These are phyloP conservation scores for Pyralis farinalis DNA, from an alignment of 2,888 invertebrate genomes.

Conservation along the genomic window DNA sequence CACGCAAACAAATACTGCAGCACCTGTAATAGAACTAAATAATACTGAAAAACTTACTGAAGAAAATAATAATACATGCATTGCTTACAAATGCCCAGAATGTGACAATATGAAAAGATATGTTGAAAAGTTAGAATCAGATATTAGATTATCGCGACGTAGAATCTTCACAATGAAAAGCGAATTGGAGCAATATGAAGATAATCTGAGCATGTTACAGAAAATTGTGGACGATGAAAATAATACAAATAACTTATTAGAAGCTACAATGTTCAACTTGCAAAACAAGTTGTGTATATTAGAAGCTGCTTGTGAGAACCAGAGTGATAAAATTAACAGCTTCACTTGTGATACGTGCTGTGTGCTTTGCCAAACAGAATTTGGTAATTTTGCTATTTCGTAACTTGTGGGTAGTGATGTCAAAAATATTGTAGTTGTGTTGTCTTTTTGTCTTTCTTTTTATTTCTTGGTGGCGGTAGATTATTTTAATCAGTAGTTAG, in stretches of 20 bases:
- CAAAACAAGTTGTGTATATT: constrained; percentile 39
- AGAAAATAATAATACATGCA: constrained; percentile 34
- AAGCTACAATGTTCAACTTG: constrained; percentile 38
- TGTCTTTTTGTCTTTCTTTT: neutral
- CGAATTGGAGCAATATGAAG: constrained; percentile 47
- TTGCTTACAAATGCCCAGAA: constrained; percentile 39
- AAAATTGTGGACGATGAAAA: constrained; percentile 41
- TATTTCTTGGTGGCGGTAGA: too few relatives aligned
- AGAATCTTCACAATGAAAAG: constrained; percentile 38
- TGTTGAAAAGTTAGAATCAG: constrained; percentile 41
- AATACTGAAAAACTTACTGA: constrained; percentile 26
- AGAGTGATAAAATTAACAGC: constrained; percentile 35
- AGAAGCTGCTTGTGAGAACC: constrained; percentile 40
- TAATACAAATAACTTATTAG: constrained; percentile 38
- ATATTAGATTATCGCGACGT: constrained; percentile 31
- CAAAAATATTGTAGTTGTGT: neutral
- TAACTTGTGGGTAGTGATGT: constrained; percentile 2
- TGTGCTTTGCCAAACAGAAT: constrained; percentile 14
- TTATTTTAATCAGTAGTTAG: too few relatives aligned
- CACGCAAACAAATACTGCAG: neutral
- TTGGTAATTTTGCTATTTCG: constrained; percentile 24
- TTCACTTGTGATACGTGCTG: constrained; percentile 31
- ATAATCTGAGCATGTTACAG: constrained; percentile 45
- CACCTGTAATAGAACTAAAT: constrained; percentile 6
- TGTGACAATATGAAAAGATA: constrained; percentile 40